Evolutionary conservation across 2,888 invertebrate genomes (phyloP), one percentile per base, ranked within the genome.

Genomic region (Drosophila fulvimacula): DNA sequence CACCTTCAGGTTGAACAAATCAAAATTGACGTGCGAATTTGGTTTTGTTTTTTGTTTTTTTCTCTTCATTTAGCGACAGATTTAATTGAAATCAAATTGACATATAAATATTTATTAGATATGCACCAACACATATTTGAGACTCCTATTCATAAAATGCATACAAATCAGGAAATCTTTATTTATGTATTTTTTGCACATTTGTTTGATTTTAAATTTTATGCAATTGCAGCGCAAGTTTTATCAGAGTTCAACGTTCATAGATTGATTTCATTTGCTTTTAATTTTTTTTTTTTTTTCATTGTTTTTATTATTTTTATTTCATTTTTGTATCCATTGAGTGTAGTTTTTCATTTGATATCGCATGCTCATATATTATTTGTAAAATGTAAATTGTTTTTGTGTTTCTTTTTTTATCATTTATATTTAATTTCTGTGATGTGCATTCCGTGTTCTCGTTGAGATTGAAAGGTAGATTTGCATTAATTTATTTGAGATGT

Each of bases 61-160:
- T 32, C 17, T 7, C 3, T 15, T 19, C 13, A n/a, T 15, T 66
- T 42, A 27, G 42, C 34, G 36, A 7, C 15, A 34, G 36, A 57
- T 52, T 64, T 82, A 83, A 83, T 83, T 83, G 82, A 78, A 87
- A 82, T 76, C 57, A 87, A 84, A 84, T 84, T 84, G 83, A 84
- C 87, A 78, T 71, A 70, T 65, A 52, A 38, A 38, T 68, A 69
- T 80, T 30, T 32, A 59, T 66, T 71, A 13, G 49, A 27, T 38
- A 46, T 63, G 60, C 24, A 17, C 19, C 52, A 41, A 65, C 44
- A 58, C 53, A 36, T 41, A 38, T 42, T 46, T 41, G 49, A 3
- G 17, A 5, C 11, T 27, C 24, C 36, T 21, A 61, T 58, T 41
- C 49, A 66, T 51, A 32, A 56, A 49, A 65, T 79, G 65, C 61